Evolutionary conservation across 1,140 invertebrate species (phyloP), one percentile per base, ranked within the genome.

Genomic region (Procambarus virginalis): DNA sequence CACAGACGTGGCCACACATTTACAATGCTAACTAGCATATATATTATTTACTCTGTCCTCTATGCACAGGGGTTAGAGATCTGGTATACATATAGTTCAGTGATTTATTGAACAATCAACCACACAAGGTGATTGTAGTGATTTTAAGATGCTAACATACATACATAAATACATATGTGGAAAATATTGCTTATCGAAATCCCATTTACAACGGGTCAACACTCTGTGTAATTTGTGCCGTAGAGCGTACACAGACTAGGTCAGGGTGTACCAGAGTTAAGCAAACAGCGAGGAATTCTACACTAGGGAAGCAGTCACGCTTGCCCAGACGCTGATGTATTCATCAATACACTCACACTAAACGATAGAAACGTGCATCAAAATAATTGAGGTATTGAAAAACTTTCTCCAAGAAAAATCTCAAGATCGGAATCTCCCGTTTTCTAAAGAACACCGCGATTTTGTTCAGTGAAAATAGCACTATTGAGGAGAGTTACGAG

Each of bases 401-500:
- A 73, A 8, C 5, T 34, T 20, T 34, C 68, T 14, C 3, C 5
- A 73, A 73, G 68, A 22, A 73, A 73, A 73, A 81, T 81, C 60
- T 9, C 10, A 81, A 8, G 60, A 0, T 0, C 22, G 6, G 22
- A 73, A 34, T 34, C 34, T 20, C 22, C 22, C 68, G 5, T 73
- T 73, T 73, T 73, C 68, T 34, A 73, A 2, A 73, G 68, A 73
- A 73, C 68, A 10, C n/a, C 22, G n/a, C 22, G 20, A 73, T 73
- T 34, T 20, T 68, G 20, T 3, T 2, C 68, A 34, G 68, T 20
- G 20, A 60, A 45, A 81, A 55, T 60, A 81, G 79, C 55, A 60
- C 51, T 34, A 22, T 14, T 55, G 51, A 34, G 51, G 55, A 22
- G 55, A 81, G 79, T 81, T 58, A 81, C n/a, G 79, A 60, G 49